Conservation (phyloP, 2,888 invertebrate species). For the Zaprionus obscuricornis region DNA sequence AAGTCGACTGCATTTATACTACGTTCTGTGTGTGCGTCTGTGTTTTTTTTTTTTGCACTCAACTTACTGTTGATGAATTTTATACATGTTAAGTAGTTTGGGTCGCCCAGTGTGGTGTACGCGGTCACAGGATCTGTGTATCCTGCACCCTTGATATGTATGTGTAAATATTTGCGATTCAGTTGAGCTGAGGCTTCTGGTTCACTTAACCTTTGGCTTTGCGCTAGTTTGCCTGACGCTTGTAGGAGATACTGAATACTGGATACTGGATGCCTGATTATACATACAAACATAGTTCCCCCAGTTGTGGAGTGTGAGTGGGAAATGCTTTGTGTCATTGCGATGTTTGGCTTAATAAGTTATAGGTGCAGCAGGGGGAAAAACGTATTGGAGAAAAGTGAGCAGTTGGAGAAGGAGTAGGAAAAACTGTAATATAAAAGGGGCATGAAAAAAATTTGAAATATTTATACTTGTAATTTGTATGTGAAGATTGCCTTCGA, state of each 20-base stretch:
- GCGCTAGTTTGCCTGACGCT: not conserved
- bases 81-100: constrained; percentile 43
- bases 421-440: too few species aligned
- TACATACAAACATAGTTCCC: too few species aligned
- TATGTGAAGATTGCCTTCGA: constrained; percentile 56
- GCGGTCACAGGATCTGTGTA: not conserved
- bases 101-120: constrained; percentile 16
- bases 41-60: constrained; percentile 19
- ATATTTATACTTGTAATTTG: constrained; percentile 64
- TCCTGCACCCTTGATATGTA: constrained; percentile 10
- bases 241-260: too few species aligned
- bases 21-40: not conserved
- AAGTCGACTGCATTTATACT: too few species aligned
- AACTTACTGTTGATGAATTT: constrained; percentile 49
- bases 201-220: constrained; percentile 35
- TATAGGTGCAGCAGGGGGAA: too few species aligned
- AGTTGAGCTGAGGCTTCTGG: constrained; percentile 25
- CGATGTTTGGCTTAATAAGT: too few species aligned
- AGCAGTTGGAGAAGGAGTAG: too few species aligned
- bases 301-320: too few species aligned
- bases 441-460: constrained; percentile 43
- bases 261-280: too few species aligned
- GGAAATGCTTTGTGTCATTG: constrained; percentile 41
- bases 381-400: too few species aligned
- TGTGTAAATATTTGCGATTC: constrained; percentile 35